phyloP scores from a whole-genome alignment of 2,888 invertebrate genomes.

The Gnatocerus cornutus region DNA sequence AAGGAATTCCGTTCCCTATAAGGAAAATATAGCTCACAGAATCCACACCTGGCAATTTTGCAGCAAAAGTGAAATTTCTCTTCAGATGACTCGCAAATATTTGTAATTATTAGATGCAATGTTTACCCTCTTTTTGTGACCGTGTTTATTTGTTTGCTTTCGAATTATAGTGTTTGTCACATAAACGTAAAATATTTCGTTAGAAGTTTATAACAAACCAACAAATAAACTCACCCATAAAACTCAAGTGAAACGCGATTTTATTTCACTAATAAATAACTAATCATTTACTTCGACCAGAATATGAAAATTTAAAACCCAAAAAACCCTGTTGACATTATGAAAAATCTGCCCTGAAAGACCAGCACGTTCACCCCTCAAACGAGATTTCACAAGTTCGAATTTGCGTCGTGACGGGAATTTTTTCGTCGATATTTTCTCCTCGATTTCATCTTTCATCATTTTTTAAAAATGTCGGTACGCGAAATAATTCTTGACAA shows the following conservation, averaged over 20 bases:
- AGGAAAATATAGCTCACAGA: too few relatives aligned
- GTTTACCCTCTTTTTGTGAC: neutral
- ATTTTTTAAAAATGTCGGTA: slow-evolving; percentile 19
- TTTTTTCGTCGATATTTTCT: slow-evolving; percentile 37
- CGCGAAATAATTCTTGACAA: neutral
- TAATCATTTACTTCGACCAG: neutral
- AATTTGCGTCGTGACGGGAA: slow-evolving; percentile 38
- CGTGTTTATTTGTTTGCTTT: slow-evolving; percentile 5
- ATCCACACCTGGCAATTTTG: too few relatives aligned
- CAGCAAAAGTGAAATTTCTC: slow-evolving; percentile 1
- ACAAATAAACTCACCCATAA: too few relatives aligned
- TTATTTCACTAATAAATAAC: too few relatives aligned
- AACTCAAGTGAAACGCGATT: too few relatives aligned
- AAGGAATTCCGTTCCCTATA: too few relatives aligned
- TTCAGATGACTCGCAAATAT: neutral
- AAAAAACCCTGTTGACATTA: slow-evolving; percentile 17
- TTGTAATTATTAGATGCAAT: neutral
- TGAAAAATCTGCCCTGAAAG: slow-evolving; percentile 33
- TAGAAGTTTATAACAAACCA: neutral
- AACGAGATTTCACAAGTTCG: slow-evolving; percentile 44
- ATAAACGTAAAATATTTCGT: neutral
- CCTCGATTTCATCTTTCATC: slow-evolving; percentile 40
- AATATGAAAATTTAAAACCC: slow-evolving; percentile 8
- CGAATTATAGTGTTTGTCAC: neutral
- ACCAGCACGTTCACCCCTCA: slow-evolving; percentile 38